These are phyloP conservation scores for Rhodinocichla rosea DNA, from an alignment of 2,113 vertebrate species.

Conservation along the genomic window DNA sequence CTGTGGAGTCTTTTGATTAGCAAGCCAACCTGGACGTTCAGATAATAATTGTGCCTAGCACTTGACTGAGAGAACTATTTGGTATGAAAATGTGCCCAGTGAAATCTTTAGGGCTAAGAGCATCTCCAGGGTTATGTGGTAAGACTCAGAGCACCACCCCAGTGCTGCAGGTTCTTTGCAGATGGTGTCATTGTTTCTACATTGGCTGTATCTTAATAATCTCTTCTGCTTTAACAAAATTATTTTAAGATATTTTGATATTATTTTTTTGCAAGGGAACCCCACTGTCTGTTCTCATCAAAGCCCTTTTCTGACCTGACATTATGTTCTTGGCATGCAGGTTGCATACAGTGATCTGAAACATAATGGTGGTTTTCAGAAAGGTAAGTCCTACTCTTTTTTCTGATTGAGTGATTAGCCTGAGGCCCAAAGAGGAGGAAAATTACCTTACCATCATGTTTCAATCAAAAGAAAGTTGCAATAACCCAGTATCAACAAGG, in stretches of 20 bases:
- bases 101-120: neutral
- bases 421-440: neutral
- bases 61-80: neutral
- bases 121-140: neutral
- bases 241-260: neutral
- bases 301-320: neutral
- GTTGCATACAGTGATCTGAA: slow-evolving; percentile 34
- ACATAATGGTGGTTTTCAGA: slow-evolving; percentile 64
- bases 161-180: neutral
- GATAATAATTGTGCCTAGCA: neutral
- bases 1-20: neutral
- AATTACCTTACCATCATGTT: neutral
- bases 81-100: neutral
- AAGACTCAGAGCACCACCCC: neutral
- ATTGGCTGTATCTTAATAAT: neutral
- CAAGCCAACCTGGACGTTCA: neutral
- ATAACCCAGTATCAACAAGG: neutral
- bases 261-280: neutral
- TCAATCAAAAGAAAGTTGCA: neutral
- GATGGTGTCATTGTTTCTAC: neutral
- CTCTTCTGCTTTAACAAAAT: neutral
- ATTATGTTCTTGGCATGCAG: slow-evolving; percentile 12
- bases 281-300: neutral
- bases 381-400: slow-evolving; percentile 47
- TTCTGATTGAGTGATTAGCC: neutral